Conservation (phyloP, 30 jellyfish, hydroid and myxozoan species). For the Aurelia aurita complex sp. Pacific region DNA sequence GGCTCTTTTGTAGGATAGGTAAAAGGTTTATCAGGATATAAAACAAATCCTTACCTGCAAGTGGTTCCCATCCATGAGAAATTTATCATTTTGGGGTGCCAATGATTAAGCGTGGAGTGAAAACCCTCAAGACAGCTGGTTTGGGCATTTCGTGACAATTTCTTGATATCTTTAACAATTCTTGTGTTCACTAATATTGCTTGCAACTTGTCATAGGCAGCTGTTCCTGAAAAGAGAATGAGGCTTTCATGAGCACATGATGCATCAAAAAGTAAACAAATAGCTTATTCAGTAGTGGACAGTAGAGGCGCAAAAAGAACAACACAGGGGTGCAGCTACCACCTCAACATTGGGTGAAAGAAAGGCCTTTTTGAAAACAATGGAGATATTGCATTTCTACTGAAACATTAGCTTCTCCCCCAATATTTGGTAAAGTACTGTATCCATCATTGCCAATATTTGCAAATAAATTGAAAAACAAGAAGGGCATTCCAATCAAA, state of each 20-base stretch:
- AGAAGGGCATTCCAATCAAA: conserved; percentile 1
- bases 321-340: conserved; percentile 7
- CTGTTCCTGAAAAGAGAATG: not conserved
- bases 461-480: conserved; percentile 2
- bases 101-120: no score
- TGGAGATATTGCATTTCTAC: not conserved
- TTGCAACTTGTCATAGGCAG: not conserved
- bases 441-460: no score
- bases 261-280: not conserved
- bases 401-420: conserved; percentile 9
- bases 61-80: no score
- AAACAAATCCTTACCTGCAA: no score
- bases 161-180: no score
- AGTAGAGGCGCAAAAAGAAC: not conserved
- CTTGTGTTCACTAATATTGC: not conserved
- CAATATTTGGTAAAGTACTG: no score
- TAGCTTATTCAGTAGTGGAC: no score
- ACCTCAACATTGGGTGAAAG: conserved; percentile 6
- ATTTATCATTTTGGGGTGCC: no score
- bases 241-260: not conserved
- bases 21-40: not conserved
- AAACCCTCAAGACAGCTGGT: not conserved
- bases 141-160: no score
- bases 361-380: not conserved
- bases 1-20: no score